phyloP scores from a whole-genome alignment of 2,888 invertebrate species.

The Malthinus flaveolus region DNA sequence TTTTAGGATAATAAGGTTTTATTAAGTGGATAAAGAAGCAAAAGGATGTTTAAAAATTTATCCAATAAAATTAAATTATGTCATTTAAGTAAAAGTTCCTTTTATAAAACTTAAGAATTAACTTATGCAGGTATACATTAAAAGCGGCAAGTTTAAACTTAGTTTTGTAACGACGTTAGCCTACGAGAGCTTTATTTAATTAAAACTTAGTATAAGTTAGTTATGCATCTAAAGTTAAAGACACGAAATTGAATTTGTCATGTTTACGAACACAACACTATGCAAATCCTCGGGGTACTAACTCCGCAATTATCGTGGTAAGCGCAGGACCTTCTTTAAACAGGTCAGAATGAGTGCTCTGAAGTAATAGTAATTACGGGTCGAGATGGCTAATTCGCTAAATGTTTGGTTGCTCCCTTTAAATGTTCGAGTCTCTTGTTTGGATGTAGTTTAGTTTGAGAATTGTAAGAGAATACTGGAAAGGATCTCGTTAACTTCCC shows the following conservation, averaged over 20 bases:
- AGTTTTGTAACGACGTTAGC: slow-evolving; percentile 17
- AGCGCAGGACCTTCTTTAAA: slow-evolving; percentile 24
- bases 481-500: slow-evolving; percentile 24
- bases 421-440: slow-evolving; percentile 32
- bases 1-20: too few species aligned
- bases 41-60: too few species aligned
- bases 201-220: slow-evolving; percentile 26
- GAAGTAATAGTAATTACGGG: slow-evolving; percentile 33
- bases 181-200: slow-evolving; percentile 20
- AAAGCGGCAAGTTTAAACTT: slow-evolving; percentile 14
- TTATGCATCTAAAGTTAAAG: slow-evolving; percentile 23
- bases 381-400: slow-evolving; percentile 34
- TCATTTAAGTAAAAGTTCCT: slow-evolving; percentile 17
- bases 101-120: slow-evolving; percentile 4
- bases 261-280: slow-evolving; percentile 32
- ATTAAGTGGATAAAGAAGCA: too few species aligned
- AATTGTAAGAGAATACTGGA: slow-evolving; percentile 22
- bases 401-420: slow-evolving; percentile 36
- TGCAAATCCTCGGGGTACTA: slow-evolving; percentile 30
- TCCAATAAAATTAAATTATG: slow-evolving; percentile 1
- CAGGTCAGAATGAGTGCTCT: slow-evolving; percentile 26
- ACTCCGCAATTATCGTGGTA: slow-evolving; percentile 24
- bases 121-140: slow-evolving; percentile 4
- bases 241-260: slow-evolving; percentile 31
- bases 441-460: slow-evolving; percentile 34